Base-by-base conservation (phyloP, 2,888 invertebrate genomes). In the Lithophane ornitopus region DNA sequence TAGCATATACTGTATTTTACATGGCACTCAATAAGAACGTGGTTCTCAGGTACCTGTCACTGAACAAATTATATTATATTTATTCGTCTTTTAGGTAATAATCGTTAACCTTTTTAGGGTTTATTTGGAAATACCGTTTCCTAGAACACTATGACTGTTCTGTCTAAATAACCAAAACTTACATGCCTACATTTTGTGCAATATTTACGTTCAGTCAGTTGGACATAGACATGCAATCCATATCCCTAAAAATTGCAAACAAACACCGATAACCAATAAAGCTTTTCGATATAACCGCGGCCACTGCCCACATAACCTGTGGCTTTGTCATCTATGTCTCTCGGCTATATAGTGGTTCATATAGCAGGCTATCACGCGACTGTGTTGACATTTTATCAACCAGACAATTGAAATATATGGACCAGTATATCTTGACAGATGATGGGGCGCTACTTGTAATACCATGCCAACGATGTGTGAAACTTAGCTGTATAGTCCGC, bases 371-470 rank as follows among this genome's bases (percentile, higher is more conserved):
- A 2, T 14, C 75, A 80, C 75, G 75, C 80, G 59, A 80, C 49
- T 11, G 22, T 71, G 71, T 75, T 80, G 65, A 72, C 68, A 71
- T 68, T 75, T 73, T 62, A 74, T 79, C 79, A 67, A 80, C 69
- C n/a, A 66, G 65, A 65, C 56, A 8, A 71, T 72, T 58, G 19
- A 70, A 62, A 63, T 58, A 12, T 34, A 49, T 28, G n/a, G 44
- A 49, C 59, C 34, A 74, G 22, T 66, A 34, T 74, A 44, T 12
- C n/a, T 73, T 59, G 56, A 34, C 28, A 49, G 49, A 44, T 34
- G 44, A 54, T 41, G 4, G 1, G 16, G 44, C n/a, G 9, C 19
- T 46, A 19, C n/a, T n/a, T 67, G 19, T 34, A 26, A 62, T 26
- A 26, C 11, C 16, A 56, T 34, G 26, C 19, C 7, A 46, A 39